Evolutionary conservation across 2,113 vertebrate genomes (phyloP), one percentile per base, ranked within the genome.

Genomic region (Cottus gobio): DNA sequence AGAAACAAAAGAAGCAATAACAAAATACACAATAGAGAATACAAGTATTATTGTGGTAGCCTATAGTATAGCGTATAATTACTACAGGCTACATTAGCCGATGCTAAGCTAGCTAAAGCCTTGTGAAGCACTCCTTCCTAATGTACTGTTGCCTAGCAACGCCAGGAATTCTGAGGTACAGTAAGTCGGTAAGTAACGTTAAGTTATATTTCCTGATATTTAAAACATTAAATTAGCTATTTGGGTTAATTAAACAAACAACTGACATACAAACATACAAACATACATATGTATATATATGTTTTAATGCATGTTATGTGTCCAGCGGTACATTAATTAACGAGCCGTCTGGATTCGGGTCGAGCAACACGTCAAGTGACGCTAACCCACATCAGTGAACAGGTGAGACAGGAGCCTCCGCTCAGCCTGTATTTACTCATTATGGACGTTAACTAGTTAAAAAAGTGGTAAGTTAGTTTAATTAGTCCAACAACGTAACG

Each of bases 141-240:
- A 3, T 28, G 12, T 15, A 4, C 30, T 4, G 73, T 75, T 75
- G 73, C 62, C 20, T 44, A 56, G 73, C 34, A 65, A 75, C 73
- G 7, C 34, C 61, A 15, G 34, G 7, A 20, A n/a, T 56, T 18
- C 48, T 2, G 46, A n/a, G 24, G 61, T n/a, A 10, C 7, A 24
- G 44, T 22, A 13, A 26, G 57, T 10, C 7, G 12, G 44, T 22
- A 22, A 26, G 57, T 12, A n/a, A 18, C 28, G 24, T 5, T 42
- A 48, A 48, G 2, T 6, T 64, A 13, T 22, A 12, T 22, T 28
- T 63, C 0, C 15, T 74, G 4, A 37, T 37, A n/a, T 71, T 74
- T 12, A 24, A 36, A 73, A 13, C 11, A 54, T 26, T 36, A 48
- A 62, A 73, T 9, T 0, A 31, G 26, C 20, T 11, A 7, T 24